Evolutionary conservation across 1,140 invertebrate species (phyloP).

Genomic region (Drosophila tsacasi): DNA sequence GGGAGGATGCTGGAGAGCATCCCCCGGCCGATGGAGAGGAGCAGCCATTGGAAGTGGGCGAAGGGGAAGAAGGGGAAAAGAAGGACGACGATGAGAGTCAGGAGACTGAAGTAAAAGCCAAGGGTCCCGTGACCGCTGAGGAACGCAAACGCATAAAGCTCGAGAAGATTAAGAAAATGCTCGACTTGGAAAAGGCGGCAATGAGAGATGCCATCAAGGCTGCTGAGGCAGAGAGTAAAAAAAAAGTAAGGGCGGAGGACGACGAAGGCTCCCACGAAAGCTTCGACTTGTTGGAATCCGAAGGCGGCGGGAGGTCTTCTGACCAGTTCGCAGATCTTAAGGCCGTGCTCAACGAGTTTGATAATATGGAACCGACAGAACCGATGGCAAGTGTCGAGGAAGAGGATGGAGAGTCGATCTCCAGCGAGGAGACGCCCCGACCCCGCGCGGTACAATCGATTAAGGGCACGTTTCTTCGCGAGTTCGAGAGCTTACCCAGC

Average conservation of each 20-base stretch:
- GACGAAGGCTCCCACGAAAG: not conserved
- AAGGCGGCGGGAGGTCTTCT: not conserved
- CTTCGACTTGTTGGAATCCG: not conserved
- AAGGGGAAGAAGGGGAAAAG: not conserved
- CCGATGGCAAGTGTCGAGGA: not conserved
- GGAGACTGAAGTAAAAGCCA: not conserved
- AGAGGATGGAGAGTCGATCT: not conserved
- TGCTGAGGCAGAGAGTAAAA: not conserved
- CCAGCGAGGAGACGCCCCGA: slow-evolving; percentile 6
- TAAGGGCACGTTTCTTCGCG: slow-evolving; percentile 17
- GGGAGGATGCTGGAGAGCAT: not conserved
- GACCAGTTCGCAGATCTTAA: slow-evolving; percentile 18
- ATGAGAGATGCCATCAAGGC: not conserved
- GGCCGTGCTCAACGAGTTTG: not conserved
- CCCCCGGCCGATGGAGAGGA: not conserved
- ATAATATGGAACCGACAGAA: not conserved
- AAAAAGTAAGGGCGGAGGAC: not conserved
- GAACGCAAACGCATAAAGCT: slow-evolving; percentile 27
- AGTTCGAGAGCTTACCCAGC: slow-evolving; percentile 36
- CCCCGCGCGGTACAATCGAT: slow-evolving; percentile 4
- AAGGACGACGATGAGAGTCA: not conserved
- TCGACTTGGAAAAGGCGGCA: slow-evolving; percentile 3
- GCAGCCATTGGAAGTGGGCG: not conserved
- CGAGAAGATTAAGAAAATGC: slow-evolving; percentile 9
- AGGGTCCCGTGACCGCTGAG: not conserved